phyloP scores from a whole-genome alignment of 2,113 vertebrate species.

The Hippocampus mohnikei region DNA sequence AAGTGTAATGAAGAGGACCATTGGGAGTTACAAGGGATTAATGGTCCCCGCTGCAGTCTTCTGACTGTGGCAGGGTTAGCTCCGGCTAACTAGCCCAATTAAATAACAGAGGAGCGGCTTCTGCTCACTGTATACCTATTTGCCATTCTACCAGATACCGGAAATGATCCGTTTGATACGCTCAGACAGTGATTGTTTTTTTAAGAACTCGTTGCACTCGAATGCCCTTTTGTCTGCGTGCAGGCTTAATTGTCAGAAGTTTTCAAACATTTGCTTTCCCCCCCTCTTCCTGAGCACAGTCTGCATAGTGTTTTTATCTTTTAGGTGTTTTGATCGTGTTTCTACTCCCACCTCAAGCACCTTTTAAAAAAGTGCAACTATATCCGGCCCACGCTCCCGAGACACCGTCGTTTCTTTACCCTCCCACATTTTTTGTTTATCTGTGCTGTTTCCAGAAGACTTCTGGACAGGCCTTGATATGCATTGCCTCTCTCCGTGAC shows the following conservation, averaged over 20 bases:
- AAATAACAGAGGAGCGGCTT: constrained; percentile 39
- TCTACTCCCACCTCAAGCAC: constrained; percentile 22
- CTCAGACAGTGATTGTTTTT: constrained; percentile 5
- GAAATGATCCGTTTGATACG: constrained; percentile 31
- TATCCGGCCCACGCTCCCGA: constrained; percentile 18
- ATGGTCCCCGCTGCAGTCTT: constrained; percentile 32
- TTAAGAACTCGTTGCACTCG: constrained; percentile 4
- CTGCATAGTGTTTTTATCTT: not conserved
- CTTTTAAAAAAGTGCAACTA: constrained; percentile 1
- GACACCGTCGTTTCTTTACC: constrained; percentile 8
- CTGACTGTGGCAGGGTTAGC: constrained; percentile 46
- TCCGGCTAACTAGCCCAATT: constrained; percentile 60
- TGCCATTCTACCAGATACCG: constrained; percentile 15
- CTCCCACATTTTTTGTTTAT: constrained; percentile 24
- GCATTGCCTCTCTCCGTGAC: constrained; percentile 2
- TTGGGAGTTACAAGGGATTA: constrained; percentile 25
- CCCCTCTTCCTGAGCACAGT: not conserved
- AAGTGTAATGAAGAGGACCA: constrained; percentile 23
- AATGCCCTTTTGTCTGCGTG: constrained; percentile 6
- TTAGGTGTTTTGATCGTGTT: constrained; percentile 30
- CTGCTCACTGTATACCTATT: constrained; percentile 32
- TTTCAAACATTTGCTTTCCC: constrained; percentile 17
- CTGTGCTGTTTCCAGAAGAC: constrained; percentile 5
- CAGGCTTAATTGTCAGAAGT: constrained; percentile 17
- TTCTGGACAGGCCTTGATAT: constrained; percentile 7